These are phyloP conservation scores for Zenarchopterus dispar DNA, from an alignment of 2,797 vertebrate species.

Conservation along the genomic window DNA sequence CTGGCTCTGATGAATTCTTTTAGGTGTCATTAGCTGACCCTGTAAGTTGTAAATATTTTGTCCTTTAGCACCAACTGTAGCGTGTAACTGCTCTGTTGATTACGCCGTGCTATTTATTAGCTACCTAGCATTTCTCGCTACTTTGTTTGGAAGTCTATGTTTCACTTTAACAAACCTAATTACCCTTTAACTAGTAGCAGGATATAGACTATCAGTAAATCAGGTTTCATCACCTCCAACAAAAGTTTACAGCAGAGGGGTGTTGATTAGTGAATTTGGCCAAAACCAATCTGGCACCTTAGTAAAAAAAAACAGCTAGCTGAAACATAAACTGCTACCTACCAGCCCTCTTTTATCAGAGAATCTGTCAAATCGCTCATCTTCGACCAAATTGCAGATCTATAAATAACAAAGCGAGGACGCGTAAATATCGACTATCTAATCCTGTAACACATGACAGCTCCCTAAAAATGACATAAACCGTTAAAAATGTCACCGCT, in stretches of 20 bases:
- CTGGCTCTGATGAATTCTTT: too few species aligned
- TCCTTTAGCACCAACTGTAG: too few species aligned
- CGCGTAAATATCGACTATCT: constrained; percentile 40
- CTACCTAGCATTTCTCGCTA: constrained; percentile 12
- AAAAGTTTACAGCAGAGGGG: background rate
- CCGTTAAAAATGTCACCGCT: constrained; percentile 47
- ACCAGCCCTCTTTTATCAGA: constrained; percentile 85
- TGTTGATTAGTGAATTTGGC: constrained; percentile 7
- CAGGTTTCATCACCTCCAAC: background rate
- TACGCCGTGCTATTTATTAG: too few species aligned
- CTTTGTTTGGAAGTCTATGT: background rate
- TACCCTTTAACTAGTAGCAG: background rate
- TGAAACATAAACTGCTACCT: constrained; percentile 67
- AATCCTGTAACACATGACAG: constrained; percentile 44
- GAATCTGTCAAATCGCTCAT: constrained; percentile 79
- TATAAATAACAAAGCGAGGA: constrained; percentile 16
- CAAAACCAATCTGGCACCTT: constrained; percentile 21
- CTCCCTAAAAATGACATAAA: constrained; percentile 41
- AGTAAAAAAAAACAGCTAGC: constrained; percentile 39
- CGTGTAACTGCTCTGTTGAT: too few species aligned
- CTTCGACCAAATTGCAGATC: constrained; percentile 52
- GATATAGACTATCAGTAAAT: rapidly evolving
- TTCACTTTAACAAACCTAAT: background rate
- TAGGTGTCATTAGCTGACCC: too few species aligned
- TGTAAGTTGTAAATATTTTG: too few species aligned